Conservation (phyloP, 1,140 invertebrate species). For the Harpegnathos saltator region DNA sequence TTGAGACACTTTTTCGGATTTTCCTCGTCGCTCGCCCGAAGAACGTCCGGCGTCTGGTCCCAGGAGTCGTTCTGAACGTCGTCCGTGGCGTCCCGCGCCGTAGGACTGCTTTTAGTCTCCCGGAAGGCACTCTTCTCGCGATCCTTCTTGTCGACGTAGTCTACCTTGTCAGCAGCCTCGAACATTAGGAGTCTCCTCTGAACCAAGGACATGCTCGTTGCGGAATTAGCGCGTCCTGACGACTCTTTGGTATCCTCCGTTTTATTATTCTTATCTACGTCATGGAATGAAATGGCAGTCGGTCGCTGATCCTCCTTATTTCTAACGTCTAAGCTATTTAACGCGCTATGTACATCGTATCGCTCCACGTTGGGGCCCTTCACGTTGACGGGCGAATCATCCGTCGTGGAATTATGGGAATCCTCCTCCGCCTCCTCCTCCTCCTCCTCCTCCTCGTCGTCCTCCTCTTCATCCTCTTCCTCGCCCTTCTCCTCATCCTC, state of each 20-base stretch:
- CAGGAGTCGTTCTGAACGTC: conserved; percentile 7
- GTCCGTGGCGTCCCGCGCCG: not conserved
- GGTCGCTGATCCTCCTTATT: conserved; percentile 70
- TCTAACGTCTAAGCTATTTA: conserved; percentile 67
- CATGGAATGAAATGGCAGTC: conserved; percentile 77
- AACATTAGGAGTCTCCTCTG: conserved; percentile 79
- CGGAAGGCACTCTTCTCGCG: not conserved
- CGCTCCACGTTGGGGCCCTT: not conserved
- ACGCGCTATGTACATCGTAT: conserved; percentile 39
- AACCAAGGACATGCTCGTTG: conserved; percentile 74
- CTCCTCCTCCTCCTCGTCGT: conserved; percentile 58
- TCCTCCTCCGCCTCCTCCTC: conserved; percentile 61
- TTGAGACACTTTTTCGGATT: conserved; percentile 3
- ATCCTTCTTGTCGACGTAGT: not conserved
- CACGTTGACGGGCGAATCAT: conserved; percentile 8
- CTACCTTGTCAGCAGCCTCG: conserved; percentile 61
- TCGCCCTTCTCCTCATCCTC: conserved; percentile 63
- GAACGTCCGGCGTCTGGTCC: conserved; percentile 27
- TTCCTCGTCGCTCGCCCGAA: conserved; percentile 15
- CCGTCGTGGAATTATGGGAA: conserved; percentile 22
- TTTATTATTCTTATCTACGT: conserved; percentile 70
- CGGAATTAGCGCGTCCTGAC: conserved; percentile 47
- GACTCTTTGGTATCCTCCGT: conserved; percentile 80
- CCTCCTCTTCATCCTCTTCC: conserved; percentile 49
- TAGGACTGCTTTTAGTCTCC: not conserved